Evolutionary conservation across 2,113 vertebrate genomes (phyloP), one percentile per base, ranked within the genome.

Genomic region (Corythornis vintsioides): DNA sequence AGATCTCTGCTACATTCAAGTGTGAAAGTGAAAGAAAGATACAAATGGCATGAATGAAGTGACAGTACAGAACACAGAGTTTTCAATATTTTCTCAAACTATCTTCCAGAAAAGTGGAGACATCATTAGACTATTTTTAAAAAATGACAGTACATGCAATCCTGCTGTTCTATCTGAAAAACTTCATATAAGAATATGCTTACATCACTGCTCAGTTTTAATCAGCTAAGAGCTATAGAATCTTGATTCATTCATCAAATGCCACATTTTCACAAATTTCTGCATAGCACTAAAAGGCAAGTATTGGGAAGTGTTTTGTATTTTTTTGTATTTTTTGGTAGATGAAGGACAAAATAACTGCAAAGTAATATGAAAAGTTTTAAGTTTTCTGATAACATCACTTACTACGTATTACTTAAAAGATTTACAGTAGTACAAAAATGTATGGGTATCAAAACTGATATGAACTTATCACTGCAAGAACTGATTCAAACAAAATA

Each of bases 1-100:
- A 77, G 33, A 70, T 72, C 15, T 85, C 38, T 60, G 24, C 6
- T 52, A 19, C 5, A 57, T 50, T 82, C 22, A 61, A 47, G 47
- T 64, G 52, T 31, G 15, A 20, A 69, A 75, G 22, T 50, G 72
- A 97, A 94, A 96, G 81, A 92, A 86, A 94, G 82, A 94, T 11
- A 95, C 78, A 96, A 84, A 93, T 75, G 88, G 91, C 71, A 90
- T 76, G 82, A 96, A 78, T 92, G 84, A 91, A 9, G 69, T 85
- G 67, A 93, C 65, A 88, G 63, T 35, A 94, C 0, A 1, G 74
- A 94, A 96, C 72, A 88, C 24, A 80, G 33, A 72, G 43, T 73
- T 91, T 87, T 64, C 52, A 95, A 50, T 73, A 18, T 90, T 71
- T 78, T 86, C 67, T 87, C 61, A 89, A 56, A 78, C 21, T 88